Base-by-base conservation (phyloP, 2,888 invertebrate genomes). In the Caenorhabditis imperialis region DNA sequence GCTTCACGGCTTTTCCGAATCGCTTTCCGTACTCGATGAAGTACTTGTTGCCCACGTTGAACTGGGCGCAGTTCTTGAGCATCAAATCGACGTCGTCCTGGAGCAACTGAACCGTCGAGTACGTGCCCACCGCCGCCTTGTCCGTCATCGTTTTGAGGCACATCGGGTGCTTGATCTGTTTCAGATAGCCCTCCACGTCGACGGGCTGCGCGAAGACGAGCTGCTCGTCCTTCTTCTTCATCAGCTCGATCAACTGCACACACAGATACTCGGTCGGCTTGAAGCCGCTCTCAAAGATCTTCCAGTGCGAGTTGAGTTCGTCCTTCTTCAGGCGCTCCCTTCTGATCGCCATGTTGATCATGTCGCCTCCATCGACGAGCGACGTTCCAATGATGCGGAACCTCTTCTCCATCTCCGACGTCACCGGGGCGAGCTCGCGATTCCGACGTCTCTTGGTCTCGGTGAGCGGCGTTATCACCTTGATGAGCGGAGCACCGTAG, bases 331-430 rank as follows among this genome's bases (percentile, higher is more conserved):
- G 91, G 85, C 95, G 95, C 89, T 99, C 98, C 40, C 98, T 92
- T 88, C 98, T 98, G 60, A 97, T 92, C 3, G 98, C 95, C 78
- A 97, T 89, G 89, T 98, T 98, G 88, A 96, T 96, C 0, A 98
- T 91, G 33, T 98, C 90, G 75, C 94, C 92, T 0, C 95, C 96
- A 70, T 95, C 91, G 89, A 99, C 98, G 78, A 98, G 90, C 88
- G 97, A 96, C 88, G 96, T 96, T 0, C 97, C 91, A 82, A 98
- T 91, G 84, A 94, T 92, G 88, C 95, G 94, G 94, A 95, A 20
- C n/a, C 22, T 92, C 88, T 95, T 94, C 94, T 95, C 33, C 42
- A n/a, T 37, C 33, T 48, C 54, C n/a, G 16, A 35, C 25, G n/a
- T 38, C 38, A 47, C 45, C 40, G 44, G 22, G 22, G 65, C 76